These are phyloP conservation scores for Gasterosteus aculeatus DNA, from an alignment of 2,113 vertebrate species.

Conservation along the genomic window DNA sequence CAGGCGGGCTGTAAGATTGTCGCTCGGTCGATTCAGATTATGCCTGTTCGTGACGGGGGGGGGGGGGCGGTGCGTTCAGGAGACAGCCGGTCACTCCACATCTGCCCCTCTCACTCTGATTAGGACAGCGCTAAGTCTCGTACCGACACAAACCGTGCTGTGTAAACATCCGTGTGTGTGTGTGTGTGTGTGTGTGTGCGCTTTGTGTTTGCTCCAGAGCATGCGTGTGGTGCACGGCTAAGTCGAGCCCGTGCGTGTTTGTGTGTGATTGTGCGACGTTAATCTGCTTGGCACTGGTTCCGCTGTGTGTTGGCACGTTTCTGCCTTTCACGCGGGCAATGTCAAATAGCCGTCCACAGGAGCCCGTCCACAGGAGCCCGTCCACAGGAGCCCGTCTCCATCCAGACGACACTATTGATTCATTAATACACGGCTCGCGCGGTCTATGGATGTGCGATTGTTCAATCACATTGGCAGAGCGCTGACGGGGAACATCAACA, in stretches of 20 bases:
- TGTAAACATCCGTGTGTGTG: slow-evolving; percentile 21
- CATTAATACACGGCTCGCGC: neutral
- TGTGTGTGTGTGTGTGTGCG: neutral
- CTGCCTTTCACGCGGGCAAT: slow-evolving; percentile 71
- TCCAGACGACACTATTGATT: slow-evolving; percentile 39
- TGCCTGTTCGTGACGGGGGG: slow-evolving; percentile 44
- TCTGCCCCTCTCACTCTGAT: slow-evolving; percentile 72
- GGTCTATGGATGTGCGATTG: neutral
- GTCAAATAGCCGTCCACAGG: slow-evolving; percentile 77
- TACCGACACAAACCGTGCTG: slow-evolving; percentile 61
- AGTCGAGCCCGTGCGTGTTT: slow-evolving; percentile 15
- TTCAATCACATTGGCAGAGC: neutral
- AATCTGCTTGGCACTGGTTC: slow-evolving; percentile 75
- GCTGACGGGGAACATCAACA: neutral
- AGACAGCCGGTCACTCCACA: slow-evolving; percentile 69
- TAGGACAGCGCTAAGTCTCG: slow-evolving; percentile 57
- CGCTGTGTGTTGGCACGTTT: slow-evolving; percentile 73
- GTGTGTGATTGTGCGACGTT: slow-evolving; percentile 65
- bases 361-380: slow-evolving; percentile 61
- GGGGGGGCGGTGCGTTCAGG: slow-evolving; percentile 44
- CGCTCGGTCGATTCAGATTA: slow-evolving; percentile 64
- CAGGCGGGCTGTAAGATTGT: slow-evolving; percentile 27
- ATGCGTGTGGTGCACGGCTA: slow-evolving; percentile 16
- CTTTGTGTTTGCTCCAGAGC: slow-evolving; percentile 28
- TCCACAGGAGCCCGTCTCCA: slow-evolving; percentile 59